phyloP scores from a whole-genome alignment of 1,140 invertebrate genomes.

The Globodera rostochiensis region DNA sequence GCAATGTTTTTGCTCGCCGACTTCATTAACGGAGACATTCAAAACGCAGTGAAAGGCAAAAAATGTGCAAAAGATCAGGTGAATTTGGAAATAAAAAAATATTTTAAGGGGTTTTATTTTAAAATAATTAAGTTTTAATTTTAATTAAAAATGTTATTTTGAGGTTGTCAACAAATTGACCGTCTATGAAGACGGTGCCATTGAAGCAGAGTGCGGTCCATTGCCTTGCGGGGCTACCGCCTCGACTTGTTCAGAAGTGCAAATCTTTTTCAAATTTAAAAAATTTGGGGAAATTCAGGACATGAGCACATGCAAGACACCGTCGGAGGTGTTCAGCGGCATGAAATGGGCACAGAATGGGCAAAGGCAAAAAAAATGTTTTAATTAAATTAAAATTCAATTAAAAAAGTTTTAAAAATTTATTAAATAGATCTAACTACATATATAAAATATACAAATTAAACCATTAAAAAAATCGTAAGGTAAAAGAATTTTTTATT shows the following conservation, averaged over 20 bases:
- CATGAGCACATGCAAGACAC: conserved; percentile 49
- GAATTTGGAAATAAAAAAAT: not conserved
- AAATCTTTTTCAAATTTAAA: conserved; percentile 5
- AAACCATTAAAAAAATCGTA: too few relatives aligned
- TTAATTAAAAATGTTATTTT: not conserved
- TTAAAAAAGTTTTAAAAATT: conserved; percentile 3
- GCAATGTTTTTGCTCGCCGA: conserved; percentile 7
- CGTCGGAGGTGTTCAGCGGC: conserved; percentile 57
- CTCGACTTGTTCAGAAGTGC: conserved; percentile 46
- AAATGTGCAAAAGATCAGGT: conserved; percentile 29
- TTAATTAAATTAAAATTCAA: conserved; percentile 4
- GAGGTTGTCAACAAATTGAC: conserved; percentile 64
- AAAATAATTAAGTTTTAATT: not conserved
- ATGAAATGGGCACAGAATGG: conserved; percentile 65
- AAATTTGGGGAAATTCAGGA: conserved; percentile 31
- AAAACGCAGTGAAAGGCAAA: conserved; percentile 25
- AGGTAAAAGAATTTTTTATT: too few relatives aligned
- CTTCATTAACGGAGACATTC: not conserved
- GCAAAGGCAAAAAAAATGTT: conserved; percentile 52
- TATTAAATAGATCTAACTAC: not conserved
- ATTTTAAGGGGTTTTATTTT: not conserved
- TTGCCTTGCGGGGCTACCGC: conserved; percentile 60
- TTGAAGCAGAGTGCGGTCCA: conserved; percentile 65
- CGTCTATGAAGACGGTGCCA: conserved; percentile 64
- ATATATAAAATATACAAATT: too few relatives aligned